phyloP scores from a whole-genome alignment of 2,113 vertebrate species.

The Petaurus breviceps region DNA sequence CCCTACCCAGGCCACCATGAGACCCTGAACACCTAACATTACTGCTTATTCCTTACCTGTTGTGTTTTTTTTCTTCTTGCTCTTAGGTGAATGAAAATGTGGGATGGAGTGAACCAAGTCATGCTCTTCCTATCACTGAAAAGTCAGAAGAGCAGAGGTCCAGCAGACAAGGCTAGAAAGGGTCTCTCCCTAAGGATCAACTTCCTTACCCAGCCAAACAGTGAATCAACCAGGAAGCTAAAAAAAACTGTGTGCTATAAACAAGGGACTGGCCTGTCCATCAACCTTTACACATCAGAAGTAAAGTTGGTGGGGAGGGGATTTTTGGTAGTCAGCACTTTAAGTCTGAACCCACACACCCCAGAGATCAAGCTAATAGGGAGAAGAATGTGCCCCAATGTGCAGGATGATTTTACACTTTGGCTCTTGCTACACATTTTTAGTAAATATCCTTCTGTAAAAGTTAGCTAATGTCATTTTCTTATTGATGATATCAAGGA shows the following conservation, averaged over 20 bases:
- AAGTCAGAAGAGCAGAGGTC: background rate
- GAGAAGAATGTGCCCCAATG: background rate
- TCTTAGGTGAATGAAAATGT: background rate
- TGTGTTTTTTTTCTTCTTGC: background rate
- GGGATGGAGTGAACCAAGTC: background rate
- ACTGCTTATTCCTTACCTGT: background rate
- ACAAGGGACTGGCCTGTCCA: background rate
- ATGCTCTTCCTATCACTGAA: background rate
- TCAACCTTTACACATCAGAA: background rate
- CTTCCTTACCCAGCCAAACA: background rate
- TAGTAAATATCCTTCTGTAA: background rate
- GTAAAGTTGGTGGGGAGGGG: background rate
- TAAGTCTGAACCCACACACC: background rate
- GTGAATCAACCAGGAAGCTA: background rate
- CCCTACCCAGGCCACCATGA: background rate
- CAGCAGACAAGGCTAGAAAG: background rate
- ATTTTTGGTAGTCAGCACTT: background rate
- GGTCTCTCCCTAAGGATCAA: background rate
- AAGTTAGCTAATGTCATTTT: background rate
- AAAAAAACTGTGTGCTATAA: background rate
- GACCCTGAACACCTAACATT: background rate
- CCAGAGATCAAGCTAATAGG: background rate
- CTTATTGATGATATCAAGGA: background rate
- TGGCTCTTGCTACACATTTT: background rate
- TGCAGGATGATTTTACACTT: background rate